Base-by-base conservation (phyloP, 53 echinoderm and acorn worm species). In the Paracentrotus lividus region DNA sequence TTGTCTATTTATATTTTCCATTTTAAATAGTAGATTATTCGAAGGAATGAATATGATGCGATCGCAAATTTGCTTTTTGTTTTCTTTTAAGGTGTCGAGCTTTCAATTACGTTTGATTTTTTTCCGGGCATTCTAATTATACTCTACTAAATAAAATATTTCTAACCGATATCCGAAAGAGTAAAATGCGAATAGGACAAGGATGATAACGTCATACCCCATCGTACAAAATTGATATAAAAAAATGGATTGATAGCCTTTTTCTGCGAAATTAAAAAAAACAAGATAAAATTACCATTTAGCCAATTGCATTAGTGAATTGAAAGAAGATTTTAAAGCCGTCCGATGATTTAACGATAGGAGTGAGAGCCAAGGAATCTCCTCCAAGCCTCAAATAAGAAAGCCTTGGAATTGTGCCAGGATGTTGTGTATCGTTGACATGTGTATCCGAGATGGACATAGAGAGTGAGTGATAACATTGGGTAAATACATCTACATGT, bases 341-440 rank as follows among this genome's bases (percentile, higher is more conserved):
- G 32, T 56, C 56, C 40, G 51, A 27, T 36, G 56, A 34, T 86
- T 86, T 54, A 34, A 86, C 34, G 86, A 54, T 55, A 54, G 86
- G 18, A 56, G 86, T 55, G 86, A 56, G 57, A 86, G 86, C 1
- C 47, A 38, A 34, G 86, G 33, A 86, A 54, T 86, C 57, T 52
- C 20, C 31, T 18, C 34, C 33, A 86, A 14, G 8, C 47, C 86
- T 56, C 7, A 86, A 86, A 86, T 55, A 55, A 86, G 86, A 86
- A 33, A 27, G 47, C 47, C 43, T 27, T 18, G 47, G 20, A 72
- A 54, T 33, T 86, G 33, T 86, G 56, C 34, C 86, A 86, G 10
- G 86, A 55, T 21, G n/a, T n/a, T n/a, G n/a, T n/a, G 86, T 34
- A 21, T 56, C 8, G 56, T 34, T 86, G 86, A 56, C 55, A 86